These are phyloP conservation scores for Chrysolina haemoptera DNA, from an alignment of 2,888 invertebrate species.

Conservation along the genomic window DNA sequence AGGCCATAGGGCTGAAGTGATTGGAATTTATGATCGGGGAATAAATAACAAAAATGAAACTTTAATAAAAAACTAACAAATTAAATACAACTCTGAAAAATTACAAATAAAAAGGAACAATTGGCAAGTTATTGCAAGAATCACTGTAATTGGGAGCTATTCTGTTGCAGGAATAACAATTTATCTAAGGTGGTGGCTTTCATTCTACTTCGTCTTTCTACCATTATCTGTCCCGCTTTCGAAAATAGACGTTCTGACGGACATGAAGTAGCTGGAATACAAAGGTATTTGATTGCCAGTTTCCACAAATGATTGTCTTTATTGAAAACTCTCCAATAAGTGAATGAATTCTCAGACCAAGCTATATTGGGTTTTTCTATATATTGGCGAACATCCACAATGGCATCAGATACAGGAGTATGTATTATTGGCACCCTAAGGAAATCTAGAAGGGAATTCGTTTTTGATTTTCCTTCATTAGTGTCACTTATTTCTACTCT, in stretches of 20 bases:
- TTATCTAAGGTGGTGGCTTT: neutral
- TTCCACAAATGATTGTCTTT: conserved; percentile 24
- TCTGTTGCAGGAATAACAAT: too few relatives aligned
- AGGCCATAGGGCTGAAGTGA: neutral
- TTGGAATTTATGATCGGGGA: neutral
- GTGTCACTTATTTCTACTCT: conserved; percentile 3
- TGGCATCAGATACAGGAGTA: conserved; percentile 24
- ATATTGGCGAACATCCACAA: conserved; percentile 29
- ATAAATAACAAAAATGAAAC: neutral
- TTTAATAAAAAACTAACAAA: neutral
- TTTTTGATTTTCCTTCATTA: neutral
- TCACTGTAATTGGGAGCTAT: conserved; percentile 1
- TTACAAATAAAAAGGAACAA: neutral
- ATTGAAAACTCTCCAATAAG: conserved; percentile 25
- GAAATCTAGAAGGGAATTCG: conserved; percentile 13
- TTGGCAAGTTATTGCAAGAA: neutral
- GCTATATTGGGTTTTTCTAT: conserved; percentile 26
- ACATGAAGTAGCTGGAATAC: conserved; percentile 30
- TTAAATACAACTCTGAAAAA: neutral
- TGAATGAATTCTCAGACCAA: conserved; percentile 3
- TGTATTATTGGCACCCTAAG: conserved; percentile 22
- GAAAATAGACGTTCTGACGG: conserved; percentile 34
- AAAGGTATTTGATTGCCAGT: conserved; percentile 25
- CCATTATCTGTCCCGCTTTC: conserved; percentile 27
- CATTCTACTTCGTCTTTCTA: conserved; percentile 13